Conservation (phyloP, 2,888 invertebrate species). For the Drosophila fulvimacula region DNA sequence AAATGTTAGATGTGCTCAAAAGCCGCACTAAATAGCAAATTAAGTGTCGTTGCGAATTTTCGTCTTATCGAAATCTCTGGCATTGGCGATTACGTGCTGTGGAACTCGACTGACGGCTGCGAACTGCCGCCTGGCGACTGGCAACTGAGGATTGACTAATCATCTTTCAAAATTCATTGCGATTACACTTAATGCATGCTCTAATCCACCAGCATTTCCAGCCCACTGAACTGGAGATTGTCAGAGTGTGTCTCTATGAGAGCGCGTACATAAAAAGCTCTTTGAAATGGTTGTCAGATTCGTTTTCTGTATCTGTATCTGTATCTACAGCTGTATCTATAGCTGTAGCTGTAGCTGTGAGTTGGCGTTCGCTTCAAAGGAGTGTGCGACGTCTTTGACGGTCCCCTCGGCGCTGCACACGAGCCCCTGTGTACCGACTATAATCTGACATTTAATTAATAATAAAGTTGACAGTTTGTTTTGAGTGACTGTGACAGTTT, state of each 20-base stretch:
- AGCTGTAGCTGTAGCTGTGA: conserved; percentile 22
- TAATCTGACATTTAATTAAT: conserved; percentile 84
- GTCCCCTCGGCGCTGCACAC: conserved; percentile 23
- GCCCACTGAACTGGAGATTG: conserved; percentile 63
- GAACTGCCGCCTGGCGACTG: not conserved
- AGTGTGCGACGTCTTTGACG: conserved; percentile 70
- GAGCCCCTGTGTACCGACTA: conserved; percentile 52
- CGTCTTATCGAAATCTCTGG: conserved; percentile 44
- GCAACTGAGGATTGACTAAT: conserved; percentile 53
- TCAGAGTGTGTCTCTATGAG: conserved; percentile 10
- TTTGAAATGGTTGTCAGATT: conserved; percentile 69
- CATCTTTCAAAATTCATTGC: conserved; percentile 63
- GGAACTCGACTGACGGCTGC: conserved; percentile 19
- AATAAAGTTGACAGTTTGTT: conserved; percentile 82
- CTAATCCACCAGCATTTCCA: conserved; percentile 64
- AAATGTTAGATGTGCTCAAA: conserved; percentile 34
- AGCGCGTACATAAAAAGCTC: conserved; percentile 43
- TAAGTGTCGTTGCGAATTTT: conserved; percentile 39
- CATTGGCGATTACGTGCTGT: conserved; percentile 30
- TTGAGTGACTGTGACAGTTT: conserved; percentile 81
- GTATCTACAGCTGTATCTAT: conserved; percentile 17
- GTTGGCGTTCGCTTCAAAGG: conserved; percentile 64
- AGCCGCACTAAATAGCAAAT: conserved; percentile 49
- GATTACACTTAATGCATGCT: conserved; percentile 66
- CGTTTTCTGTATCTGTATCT: conserved; percentile 45